A percentile compares a stretch with the other conserved stretches of the same genome.
Evolutionary conservation across 2,888 invertebrate genomes (phyloP).

Genomic region (Cosmorhoe ocellata): DNA sequence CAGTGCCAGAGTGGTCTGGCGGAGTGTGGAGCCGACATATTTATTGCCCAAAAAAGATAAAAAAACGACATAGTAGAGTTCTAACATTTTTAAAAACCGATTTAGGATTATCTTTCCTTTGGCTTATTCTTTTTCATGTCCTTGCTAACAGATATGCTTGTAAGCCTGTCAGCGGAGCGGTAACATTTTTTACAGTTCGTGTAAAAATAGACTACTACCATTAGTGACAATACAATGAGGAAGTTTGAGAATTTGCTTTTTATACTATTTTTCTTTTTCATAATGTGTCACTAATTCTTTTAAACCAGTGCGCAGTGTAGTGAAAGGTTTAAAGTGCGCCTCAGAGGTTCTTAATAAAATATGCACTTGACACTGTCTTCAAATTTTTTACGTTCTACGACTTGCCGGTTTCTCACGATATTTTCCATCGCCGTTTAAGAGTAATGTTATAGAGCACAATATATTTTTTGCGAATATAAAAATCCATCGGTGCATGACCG

Average conservation of each 20-base stretch:
- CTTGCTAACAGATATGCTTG: slow-evolving; percentile 54
- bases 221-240: slow-evolving; percentile 13
- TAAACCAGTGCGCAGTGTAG: no score
- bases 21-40: slow-evolving; percentile 65
- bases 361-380: no score
- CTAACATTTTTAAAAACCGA: slow-evolving; percentile 60
- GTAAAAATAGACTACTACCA: slow-evolving; percentile 29
- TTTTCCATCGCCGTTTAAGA: no score
- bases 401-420: no score
- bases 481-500: no score
- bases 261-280: no score
- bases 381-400: no score
- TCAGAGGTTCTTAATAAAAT: no score
- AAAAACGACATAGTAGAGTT: slow-evolving; percentile 54
- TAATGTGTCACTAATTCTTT: no score
- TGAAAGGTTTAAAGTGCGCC: no score
- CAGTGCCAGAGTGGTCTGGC: slow-evolving; percentile 61
- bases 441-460: no score
- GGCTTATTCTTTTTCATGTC: slow-evolving; percentile 45
- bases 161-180: slow-evolving; percentile 53
- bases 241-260: slow-evolving; percentile 32
- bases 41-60: slow-evolving; percentile 70
- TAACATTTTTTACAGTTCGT: slow-evolving; percentile 39
- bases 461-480: no score
- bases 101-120: slow-evolving; percentile 47